Evolutionary conservation across 2,797 vertebrate species (phyloP).

Genomic region (Paramormyrops hopkinsi): DNA sequence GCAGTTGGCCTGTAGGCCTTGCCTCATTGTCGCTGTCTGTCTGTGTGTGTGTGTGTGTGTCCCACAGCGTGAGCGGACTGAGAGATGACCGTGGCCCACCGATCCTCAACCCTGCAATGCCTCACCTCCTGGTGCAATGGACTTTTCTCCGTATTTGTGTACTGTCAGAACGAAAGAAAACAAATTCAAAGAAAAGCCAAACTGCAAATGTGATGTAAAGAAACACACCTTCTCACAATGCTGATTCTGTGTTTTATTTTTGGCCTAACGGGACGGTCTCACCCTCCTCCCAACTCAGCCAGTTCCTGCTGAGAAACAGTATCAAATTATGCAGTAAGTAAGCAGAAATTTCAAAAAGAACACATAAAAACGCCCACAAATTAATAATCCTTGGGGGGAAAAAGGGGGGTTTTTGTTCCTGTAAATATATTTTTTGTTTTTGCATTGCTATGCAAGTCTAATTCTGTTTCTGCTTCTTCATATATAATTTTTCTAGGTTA

Average conservation of each 20-base stretch:
- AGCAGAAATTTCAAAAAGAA: conserved; percentile 45
- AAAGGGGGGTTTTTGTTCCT: conserved; percentile 74
- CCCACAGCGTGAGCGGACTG: conserved; percentile 74
- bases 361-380: conserved; percentile 55
- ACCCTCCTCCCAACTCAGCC: conserved; percentile 89
- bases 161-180: conserved; percentile 61
- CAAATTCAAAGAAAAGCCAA: conserved; percentile 40
- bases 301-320: conserved; percentile 82
- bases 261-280: conserved; percentile 70
- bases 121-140: conserved; percentile 71
- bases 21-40: neutral
- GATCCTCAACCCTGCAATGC: conserved; percentile 69
- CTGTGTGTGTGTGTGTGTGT: conserved; percentile 8
- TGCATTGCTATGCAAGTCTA: conserved; percentile 99
- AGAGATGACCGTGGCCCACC: conserved; percentile 53
- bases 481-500: conserved; percentile 79
- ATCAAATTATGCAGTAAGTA: conserved; percentile 40
- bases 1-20: neutral
- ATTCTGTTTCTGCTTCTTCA: conserved; percentile 81
- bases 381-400: conserved; percentile 58
- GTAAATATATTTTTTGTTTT: conserved; percentile 95
- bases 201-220: conserved; percentile 99
- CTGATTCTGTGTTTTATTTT: conserved; percentile 64
- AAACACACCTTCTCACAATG: conserved; percentile 90
- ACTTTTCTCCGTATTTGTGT: conserved; percentile 81